A percentile compares a stretch with the other conserved stretches of the same genome.
Evolutionary conservation across 1,140 invertebrate genomes (phyloP).

Genomic region (Conus ventricosus): DNA sequence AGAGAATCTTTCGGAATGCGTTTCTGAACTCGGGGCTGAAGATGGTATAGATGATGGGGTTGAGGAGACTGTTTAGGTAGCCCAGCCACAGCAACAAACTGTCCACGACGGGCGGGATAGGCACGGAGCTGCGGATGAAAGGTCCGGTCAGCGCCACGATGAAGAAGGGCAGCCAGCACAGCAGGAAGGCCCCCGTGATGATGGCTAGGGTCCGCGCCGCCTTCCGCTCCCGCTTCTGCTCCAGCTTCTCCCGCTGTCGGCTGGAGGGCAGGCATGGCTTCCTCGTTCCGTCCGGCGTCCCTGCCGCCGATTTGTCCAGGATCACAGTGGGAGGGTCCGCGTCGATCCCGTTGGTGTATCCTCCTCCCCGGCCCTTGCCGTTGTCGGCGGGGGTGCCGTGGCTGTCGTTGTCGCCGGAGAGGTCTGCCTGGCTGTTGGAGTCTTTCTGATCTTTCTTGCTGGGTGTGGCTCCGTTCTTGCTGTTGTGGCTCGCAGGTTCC

Average conservation of each 20-base stretch:
- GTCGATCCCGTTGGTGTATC: conserved; percentile 29
- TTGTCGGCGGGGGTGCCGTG: neutral
- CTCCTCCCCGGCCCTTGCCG: neutral
- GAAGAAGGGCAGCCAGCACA: conserved; percentile 75
- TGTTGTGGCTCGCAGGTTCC: conserved; percentile 34
- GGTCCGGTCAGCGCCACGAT: conserved; percentile 69
- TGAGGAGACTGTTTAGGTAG: conserved; percentile 73
- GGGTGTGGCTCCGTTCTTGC: conserved; percentile 6
- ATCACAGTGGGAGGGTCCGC: conserved; percentile 12
- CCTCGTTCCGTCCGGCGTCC: conserved; percentile 45
- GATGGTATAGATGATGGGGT: conserved; percentile 75
- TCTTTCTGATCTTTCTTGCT: conserved; percentile 18
- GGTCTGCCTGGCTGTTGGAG: too few species aligned
- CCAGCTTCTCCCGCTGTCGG: conserved; percentile 69
- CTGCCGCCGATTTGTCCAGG: conserved; percentile 19
- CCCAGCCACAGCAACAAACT: conserved; percentile 74
- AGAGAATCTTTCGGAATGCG: conserved; percentile 72
- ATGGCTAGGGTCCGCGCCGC: conserved; percentile 75
- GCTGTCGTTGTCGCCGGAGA: neutral
- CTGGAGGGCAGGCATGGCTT: conserved; percentile 40
- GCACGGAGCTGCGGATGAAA: conserved; percentile 56
- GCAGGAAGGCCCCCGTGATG: conserved; percentile 74
- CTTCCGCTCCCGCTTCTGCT: conserved; percentile 76
- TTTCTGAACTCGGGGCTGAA: conserved; percentile 74
- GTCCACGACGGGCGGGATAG: conserved; percentile 70